Base-by-base conservation (phyloP, 2,113 vertebrate genomes). In the Protomyctophum bolini region DNA sequence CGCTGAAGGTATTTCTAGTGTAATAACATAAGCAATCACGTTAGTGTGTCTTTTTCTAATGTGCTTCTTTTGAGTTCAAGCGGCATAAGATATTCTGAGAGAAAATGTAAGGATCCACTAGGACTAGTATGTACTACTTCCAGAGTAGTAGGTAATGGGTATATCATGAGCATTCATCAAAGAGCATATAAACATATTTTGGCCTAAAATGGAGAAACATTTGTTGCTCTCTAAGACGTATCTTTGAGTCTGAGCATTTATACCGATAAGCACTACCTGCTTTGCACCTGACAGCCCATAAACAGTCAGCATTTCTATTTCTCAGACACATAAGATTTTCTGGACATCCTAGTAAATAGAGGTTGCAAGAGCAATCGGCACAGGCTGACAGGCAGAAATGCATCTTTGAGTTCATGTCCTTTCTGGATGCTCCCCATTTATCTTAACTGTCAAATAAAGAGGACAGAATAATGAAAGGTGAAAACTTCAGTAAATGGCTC, bases 391-490 rank as follows among this genome's bases (percentile, higher is more conserved):
- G 68, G 82, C 80, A 86, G 82, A 88, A 86, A 89, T 82, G 81
- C 82, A 81, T 86, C 81, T 89, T 66, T 75, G 80, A 83, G 86
- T 86, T 83, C 70, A 73, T 72, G 89, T 88, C 86, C 82, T 87
- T 70, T 76, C 84, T 76, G 79, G 82, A 87, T 83, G 89, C 70
- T 79, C 85, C 83, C 76, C 83, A 88, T 91, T 89, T 88, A 89
- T 91, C 88, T 89, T 70, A 66, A 84, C 88, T 91, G 88, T 90
- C 89, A 90, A 76, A 81, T 79, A 83, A 77, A 78, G 80, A 81
- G 77, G 77, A 83, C 79, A 76, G 76, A 73, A 83, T 88, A 86
- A 89, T 86, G 85, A 90, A 89, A 89, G 86, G 83, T 91, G 88
- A 88, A 81, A 80, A 86, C 87, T 81, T 63, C 70, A 80, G 82